Percentiles rank a stretch among this genome's conserved stretches.
Evolutionary conservation across 1,140 invertebrate species (phyloP).

Genomic region (Musca vetustissima): DNA sequence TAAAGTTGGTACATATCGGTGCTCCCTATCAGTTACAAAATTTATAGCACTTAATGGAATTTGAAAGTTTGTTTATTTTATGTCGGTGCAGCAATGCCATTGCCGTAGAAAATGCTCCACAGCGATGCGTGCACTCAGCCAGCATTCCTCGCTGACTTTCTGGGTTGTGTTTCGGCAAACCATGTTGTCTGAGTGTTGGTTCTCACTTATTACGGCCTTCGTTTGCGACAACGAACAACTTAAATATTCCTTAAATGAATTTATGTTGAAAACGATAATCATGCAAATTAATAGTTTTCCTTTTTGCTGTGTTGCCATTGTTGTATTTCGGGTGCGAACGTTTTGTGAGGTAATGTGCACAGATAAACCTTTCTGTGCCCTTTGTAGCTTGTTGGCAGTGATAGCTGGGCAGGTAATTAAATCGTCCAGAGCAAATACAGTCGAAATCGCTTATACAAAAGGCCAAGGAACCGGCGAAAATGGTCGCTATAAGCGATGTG

Average conservation of each 20-base stretch:
- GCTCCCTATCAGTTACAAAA: conserved; percentile 43
- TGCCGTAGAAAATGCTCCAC: not conserved
- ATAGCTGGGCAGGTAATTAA: too few relatives aligned
- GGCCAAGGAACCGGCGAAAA: too few relatives aligned
- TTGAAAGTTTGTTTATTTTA: conserved; percentile 50
- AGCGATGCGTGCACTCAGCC: too few relatives aligned
- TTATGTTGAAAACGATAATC: conserved; percentile 41
- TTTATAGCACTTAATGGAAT: conserved; percentile 52
- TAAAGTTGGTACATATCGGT: not conserved
- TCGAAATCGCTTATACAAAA: too few relatives aligned
- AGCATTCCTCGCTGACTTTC: too few relatives aligned
- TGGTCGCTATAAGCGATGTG: too few relatives aligned
- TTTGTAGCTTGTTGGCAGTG: too few relatives aligned
- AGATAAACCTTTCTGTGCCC: too few relatives aligned
- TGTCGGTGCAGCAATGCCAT: not conserved
- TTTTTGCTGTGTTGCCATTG: not conserved
- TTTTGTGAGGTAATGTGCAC: too few relatives aligned
- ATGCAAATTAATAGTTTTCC: conserved; percentile 45
- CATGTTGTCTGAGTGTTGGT: not conserved
- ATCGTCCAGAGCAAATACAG: too few relatives aligned
- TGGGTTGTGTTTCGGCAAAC: not conserved
- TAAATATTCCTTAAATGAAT: conserved; percentile 16
- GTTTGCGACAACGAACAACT: not conserved
- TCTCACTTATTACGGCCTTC: not conserved
- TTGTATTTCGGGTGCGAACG: too few relatives aligned